Evolutionary conservation across 53 echinoderm and acorn worm genomes (phyloP).

Genomic region (Mesocentrotus franciscanus): DNA sequence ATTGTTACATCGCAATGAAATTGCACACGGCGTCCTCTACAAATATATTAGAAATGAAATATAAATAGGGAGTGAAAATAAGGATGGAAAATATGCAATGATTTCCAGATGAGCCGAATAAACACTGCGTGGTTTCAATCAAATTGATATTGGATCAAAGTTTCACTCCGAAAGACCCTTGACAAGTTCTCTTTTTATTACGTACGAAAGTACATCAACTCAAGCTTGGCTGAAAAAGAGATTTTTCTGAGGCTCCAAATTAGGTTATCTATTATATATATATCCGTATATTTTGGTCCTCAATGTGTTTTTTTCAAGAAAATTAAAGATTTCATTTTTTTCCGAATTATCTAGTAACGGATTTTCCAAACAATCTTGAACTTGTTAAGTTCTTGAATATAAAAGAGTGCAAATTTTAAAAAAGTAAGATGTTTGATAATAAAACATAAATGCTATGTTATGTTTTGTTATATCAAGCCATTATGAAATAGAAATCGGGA

Average conservation of each 20-base stretch:
- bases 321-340: not conserved
- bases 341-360: not conserved
- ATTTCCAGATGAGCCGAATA: not conserved
- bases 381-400: not conserved
- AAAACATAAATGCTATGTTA: too few relatives aligned
- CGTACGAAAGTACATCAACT: constrained; percentile 26
- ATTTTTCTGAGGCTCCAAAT: not conserved
- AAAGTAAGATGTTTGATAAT: too few relatives aligned
- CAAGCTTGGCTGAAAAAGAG: not conserved
- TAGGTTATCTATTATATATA: not conserved
- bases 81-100: not conserved
- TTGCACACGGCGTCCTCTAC: not conserved
- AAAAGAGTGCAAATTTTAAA: too few relatives aligned
- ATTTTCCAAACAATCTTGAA: not conserved
- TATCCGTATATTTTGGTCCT: not conserved
- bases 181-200: constrained; percentile 13
- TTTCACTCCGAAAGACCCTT: not conserved
- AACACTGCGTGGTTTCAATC: constrained; percentile 38
- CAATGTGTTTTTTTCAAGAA: not conserved
- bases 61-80: constrained; percentile 17
- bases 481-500: too few relatives aligned
- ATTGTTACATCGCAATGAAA: constrained; percentile 30
- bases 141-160: constrained; percentile 47
- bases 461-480: too few relatives aligned
- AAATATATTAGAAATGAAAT: not conserved